Conservation (phyloP, 2,797 vertebrate genomes). For the Dicrostonyx torquatus region DNA sequence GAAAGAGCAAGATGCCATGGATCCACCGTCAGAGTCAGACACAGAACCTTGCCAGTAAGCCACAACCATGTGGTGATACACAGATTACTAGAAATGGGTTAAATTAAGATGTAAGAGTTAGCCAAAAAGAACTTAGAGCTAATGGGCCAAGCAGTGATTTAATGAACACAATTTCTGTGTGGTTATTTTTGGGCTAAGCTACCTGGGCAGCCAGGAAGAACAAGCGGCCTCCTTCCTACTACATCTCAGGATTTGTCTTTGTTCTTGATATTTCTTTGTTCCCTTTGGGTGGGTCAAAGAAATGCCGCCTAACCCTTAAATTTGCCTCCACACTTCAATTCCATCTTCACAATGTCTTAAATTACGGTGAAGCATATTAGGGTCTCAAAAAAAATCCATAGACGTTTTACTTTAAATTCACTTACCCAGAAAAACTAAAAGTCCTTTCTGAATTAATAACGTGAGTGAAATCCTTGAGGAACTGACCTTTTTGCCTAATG, state of each 20-base stretch:
- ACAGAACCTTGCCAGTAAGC: no score
- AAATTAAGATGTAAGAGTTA: no score
- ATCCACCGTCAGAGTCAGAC: no score
- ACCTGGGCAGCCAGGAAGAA: no score
- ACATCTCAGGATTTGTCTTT: not conserved
- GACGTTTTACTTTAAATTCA: slow-evolving; percentile 9
- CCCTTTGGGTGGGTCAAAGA: not conserved
- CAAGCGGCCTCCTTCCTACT: no score
- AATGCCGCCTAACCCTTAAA: slow-evolving; percentile 29
- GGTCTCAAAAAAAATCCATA: slow-evolving; percentile 50
- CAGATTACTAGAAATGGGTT: no score
- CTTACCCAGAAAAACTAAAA: not conserved
- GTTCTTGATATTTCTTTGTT: slow-evolving; percentile 45
- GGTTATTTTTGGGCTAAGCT: no score
- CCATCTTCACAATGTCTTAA: slow-evolving; percentile 30
- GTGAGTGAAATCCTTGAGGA: slow-evolving; percentile 50
- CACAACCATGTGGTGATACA: no score
- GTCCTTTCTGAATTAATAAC: slow-evolving; percentile 47
- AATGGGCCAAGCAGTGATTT: no score
- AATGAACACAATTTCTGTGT: no score
- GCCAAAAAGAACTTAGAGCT: no score
- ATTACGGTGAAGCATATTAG: slow-evolving; percentile 6
- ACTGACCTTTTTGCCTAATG: slow-evolving; percentile 35
- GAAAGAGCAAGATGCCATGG: no score
- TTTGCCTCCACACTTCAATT: not conserved